phyloP scores from a whole-genome alignment of 30 jellyfish, hydroid and myxozoan species.

The Sanderia malayensis region DNA sequence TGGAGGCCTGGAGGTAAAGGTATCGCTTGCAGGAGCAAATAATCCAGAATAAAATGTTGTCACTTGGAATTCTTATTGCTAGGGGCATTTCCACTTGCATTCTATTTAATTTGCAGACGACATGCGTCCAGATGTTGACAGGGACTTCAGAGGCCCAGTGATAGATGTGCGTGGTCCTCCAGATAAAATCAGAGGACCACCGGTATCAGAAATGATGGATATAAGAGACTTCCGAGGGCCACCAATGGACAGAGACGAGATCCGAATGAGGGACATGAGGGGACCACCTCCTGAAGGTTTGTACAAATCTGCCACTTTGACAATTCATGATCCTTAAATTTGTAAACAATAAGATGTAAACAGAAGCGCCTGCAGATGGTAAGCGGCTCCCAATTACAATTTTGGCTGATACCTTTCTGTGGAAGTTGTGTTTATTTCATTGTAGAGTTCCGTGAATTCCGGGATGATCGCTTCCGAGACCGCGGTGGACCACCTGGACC shows the following conservation, averaged over 20 bases:
- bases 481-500: conserved; percentile 46
- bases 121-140: conserved; percentile 49
- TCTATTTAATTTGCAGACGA: conserved; percentile 51
- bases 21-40: no score
- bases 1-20: conserved; percentile 54
- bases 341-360: no score
- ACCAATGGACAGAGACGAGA: conserved; percentile 81
- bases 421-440: not conserved
- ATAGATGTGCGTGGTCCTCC: conserved; percentile 68
- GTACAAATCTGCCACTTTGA: no score
- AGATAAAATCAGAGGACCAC: conserved; percentile 63
- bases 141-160: conserved; percentile 50
- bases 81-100: no score
- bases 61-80: no score
- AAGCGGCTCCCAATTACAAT: no score
- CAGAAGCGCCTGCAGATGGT: no score
- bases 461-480: conserved; percentile 53
- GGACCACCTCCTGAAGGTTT: conserved; percentile 87
- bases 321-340: no score
- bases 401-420: no score
- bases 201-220: conserved; percentile 64
- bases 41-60: no score
- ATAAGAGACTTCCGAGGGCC: conserved; percentile 76
- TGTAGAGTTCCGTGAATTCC: conserved; percentile 44
- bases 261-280: conserved; percentile 64